phyloP scores from a whole-genome alignment of 2,113 vertebrate genomes.

The Lanius ludovicianus region DNA sequence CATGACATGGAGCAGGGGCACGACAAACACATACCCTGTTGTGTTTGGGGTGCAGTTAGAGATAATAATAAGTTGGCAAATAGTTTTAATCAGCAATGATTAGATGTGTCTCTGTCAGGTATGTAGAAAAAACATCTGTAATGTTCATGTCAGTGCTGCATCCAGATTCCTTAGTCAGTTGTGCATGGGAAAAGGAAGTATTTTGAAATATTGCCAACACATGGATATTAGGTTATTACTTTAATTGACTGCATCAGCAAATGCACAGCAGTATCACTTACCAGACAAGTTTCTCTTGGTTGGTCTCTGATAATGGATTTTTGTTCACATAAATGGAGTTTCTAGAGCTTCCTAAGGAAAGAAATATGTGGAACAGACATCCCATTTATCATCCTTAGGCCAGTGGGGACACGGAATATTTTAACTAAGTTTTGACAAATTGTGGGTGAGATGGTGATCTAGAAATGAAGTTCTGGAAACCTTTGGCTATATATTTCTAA shows the following conservation, averaged over 20 bases:
- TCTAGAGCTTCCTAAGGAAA: slow-evolving; percentile 36
- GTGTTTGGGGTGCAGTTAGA: neutral
- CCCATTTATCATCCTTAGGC: slow-evolving; percentile 50
- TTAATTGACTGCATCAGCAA: slow-evolving; percentile 50
- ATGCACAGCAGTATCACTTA: slow-evolving; percentile 20
- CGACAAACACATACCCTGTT: neutral
- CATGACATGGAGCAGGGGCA: neutral
- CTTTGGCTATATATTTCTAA: neutral
- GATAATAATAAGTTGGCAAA: neutral
- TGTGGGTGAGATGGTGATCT: slow-evolving; percentile 8
- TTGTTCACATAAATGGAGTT: slow-evolving; percentile 8
- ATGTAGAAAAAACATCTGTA: neutral
- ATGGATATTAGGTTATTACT: slow-evolving; percentile 28
- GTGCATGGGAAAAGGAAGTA: neutral
- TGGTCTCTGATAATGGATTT: slow-evolving; percentile 15
- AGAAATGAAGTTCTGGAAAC: slow-evolving; percentile 43
- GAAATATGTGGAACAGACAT: slow-evolving; percentile 44
- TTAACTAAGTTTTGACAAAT: slow-evolving; percentile 56
- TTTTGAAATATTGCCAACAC: slow-evolving; percentile 1
- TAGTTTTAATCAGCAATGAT: neutral
- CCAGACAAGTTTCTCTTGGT: slow-evolving; percentile 14
- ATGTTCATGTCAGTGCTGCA: neutral
- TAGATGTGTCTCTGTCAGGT: neutral
- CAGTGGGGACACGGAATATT: slow-evolving; percentile 2
- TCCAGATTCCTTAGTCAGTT: neutral